These are phyloP conservation scores for Acrossocheilus fasciatus DNA, from an alignment of 2,797 vertebrate genomes.

Conservation along the genomic window DNA sequence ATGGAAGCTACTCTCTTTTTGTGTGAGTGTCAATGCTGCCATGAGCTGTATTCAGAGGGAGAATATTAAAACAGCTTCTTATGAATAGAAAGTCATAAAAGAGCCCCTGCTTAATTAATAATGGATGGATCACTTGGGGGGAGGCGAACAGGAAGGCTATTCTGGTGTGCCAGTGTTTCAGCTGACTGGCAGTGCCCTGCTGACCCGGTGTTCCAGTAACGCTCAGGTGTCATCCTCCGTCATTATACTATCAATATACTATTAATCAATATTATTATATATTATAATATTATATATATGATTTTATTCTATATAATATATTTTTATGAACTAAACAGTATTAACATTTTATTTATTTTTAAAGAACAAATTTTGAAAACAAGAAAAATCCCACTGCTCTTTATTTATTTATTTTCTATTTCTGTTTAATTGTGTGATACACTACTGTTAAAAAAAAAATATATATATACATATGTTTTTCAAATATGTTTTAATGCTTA, in stretches of 20 bases:
- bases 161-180: constrained; percentile 67
- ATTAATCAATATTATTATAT: not conserved
- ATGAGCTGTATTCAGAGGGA: constrained; percentile 32
- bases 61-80: constrained; percentile 45
- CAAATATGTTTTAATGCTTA: not conserved
- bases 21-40: constrained; percentile 29
- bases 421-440: not conserved
- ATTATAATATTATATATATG: not conserved
- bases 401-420: not conserved
- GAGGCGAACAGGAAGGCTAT: not conserved
- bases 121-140: constrained; percentile 14
- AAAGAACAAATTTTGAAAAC: not conserved
- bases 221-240: not conserved
- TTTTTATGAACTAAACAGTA: not conserved
- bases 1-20: constrained; percentile 38
- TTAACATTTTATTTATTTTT: not conserved
- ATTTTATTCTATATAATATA: not conserved
- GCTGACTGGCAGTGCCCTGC: constrained; percentile 19
- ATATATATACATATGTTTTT: too few relatives aligned
- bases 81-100: constrained; percentile 34
- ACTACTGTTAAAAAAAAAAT: too few relatives aligned
- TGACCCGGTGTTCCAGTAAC: constrained; percentile 2
- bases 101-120: constrained; percentile 35
- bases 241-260: not conserved
- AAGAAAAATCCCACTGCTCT: not conserved